These are phyloP conservation scores for Miltochrista miniata DNA, from an alignment of 2,888 invertebrate genomes.

Conservation along the genomic window DNA sequence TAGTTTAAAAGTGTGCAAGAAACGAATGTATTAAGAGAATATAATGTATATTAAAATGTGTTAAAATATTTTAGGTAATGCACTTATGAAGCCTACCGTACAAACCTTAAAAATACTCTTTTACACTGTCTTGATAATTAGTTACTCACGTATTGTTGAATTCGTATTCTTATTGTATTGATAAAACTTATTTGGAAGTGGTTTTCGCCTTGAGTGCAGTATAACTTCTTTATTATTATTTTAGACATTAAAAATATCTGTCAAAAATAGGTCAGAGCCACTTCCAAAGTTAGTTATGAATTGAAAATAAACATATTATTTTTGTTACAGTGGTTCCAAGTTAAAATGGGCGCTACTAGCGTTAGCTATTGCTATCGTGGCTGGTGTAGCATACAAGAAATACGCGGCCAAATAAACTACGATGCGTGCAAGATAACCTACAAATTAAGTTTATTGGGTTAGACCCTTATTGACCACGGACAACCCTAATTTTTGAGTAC, in stretches of 20 bases:
- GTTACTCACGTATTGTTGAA: too few relatives aligned
- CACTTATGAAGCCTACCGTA: too few relatives aligned
- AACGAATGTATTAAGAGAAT: too few relatives aligned
- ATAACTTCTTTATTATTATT: too few relatives aligned
- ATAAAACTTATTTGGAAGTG: too few relatives aligned
- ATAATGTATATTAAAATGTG: too few relatives aligned
- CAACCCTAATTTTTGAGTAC: constrained; percentile 1
- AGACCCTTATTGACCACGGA: background rate
- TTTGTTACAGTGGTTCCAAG: constrained; percentile 42
- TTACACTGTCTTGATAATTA: too few relatives aligned
- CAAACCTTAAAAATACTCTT: too few relatives aligned
- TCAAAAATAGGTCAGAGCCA: background rate
- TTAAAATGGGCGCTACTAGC: constrained; percentile 61
- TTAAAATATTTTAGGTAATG: too few relatives aligned
- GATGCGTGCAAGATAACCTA: constrained; percentile 3
- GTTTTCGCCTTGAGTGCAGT: too few relatives aligned
- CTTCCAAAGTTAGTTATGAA: background rate
- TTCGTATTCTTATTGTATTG: too few relatives aligned
- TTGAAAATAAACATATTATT: background rate
- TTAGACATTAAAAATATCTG: background rate
- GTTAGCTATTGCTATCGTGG: constrained; percentile 54
- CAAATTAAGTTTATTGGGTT: background rate
- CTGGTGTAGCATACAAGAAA: constrained; percentile 58
- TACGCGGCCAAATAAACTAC: constrained; percentile 29
- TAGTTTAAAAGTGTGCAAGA: too few relatives aligned